These are phyloP conservation scores for Chelonus formosanus DNA, from an alignment of 2,888 invertebrate species.

Conservation along the genomic window DNA sequence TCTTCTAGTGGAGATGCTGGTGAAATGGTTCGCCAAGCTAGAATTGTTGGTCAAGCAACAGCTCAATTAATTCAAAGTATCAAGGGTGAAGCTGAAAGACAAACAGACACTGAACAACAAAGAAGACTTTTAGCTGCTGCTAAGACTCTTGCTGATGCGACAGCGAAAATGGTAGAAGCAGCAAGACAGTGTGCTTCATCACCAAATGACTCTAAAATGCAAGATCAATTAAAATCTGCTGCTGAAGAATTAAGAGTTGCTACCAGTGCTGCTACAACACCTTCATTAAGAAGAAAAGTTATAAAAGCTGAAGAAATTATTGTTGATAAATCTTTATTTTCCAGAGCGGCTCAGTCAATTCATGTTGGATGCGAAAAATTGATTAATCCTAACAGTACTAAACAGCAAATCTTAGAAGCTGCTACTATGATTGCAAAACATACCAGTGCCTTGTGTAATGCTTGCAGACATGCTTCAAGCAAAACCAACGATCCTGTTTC, in stretches of 20 bases:
- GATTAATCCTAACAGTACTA: constrained; percentile 75
- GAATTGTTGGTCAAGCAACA: constrained; percentile 91
- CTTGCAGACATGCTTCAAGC: constrained; percentile 91
- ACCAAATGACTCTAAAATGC: constrained; percentile 83
- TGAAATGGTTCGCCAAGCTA: constrained; percentile 94
- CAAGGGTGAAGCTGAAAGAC: constrained; percentile 90
- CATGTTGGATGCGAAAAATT: constrained; percentile 86
- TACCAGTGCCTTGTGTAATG: constrained; percentile 94
- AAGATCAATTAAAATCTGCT: constrained; percentile 84
- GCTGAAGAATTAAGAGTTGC: constrained; percentile 94
- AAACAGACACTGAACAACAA: constrained; percentile 88
- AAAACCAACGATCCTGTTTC: constrained; percentile 90
- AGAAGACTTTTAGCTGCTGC: constrained; percentile 92
- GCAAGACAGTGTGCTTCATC: constrained; percentile 90
- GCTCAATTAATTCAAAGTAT: constrained; percentile 94
- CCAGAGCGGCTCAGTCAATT: constrained; percentile 89
- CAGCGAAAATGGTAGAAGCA: constrained; percentile 96
- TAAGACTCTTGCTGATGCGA: constrained; percentile 93
- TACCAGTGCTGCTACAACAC: constrained; percentile 85
- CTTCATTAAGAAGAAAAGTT: constrained; percentile 78
- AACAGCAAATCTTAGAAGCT: constrained; percentile 86
- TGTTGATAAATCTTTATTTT: constrained; percentile 88
- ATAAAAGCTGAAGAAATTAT: constrained; percentile 70
- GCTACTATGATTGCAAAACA: constrained; percentile 96
- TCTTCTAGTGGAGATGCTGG: constrained; percentile 86